Percentiles rank a stretch among this genome's conserved stretches.
phyloP scores from a whole-genome alignment of 2,113 vertebrate genomes.

The Edolisoma coerulescens region DNA sequence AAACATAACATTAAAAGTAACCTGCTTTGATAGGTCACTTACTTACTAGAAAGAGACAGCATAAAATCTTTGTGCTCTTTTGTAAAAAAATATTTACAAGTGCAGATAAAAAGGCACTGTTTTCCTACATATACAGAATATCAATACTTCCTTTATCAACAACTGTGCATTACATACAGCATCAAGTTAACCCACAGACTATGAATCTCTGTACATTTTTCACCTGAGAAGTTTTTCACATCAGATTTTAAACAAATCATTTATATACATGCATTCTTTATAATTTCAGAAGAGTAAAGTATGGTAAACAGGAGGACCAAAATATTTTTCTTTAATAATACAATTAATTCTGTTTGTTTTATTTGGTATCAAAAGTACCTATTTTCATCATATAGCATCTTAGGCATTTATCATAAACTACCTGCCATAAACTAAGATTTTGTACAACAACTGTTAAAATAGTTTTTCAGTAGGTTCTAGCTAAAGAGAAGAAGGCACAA shows the following conservation, averaged over 20 bases:
- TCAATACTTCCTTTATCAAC: background rate
- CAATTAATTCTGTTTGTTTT: background rate
- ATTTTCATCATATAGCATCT: background rate
- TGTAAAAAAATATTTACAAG: background rate
- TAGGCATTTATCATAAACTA: background rate
- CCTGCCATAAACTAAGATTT: background rate
- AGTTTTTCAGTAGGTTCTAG: background rate
- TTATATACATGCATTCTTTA: background rate
- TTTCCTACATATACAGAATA: background rate
- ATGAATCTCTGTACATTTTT: background rate
- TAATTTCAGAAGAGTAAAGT: background rate
- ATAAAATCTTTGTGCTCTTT: background rate
- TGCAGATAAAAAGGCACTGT: background rate
- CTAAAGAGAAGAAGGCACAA: background rate
- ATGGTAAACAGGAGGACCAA: background rate
- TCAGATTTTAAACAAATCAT: background rate
- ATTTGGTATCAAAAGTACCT: background rate
- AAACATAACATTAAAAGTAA: background rate
- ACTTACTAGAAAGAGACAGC: background rate
- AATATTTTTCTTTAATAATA: background rate
- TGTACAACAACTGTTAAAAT: background rate
- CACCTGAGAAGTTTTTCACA: background rate
- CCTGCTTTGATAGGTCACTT: background rate
- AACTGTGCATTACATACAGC: background rate
- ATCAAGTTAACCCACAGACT: background rate